Conservation (phyloP, 2,888 invertebrate species). For the Lochmaea capreae region DNA sequence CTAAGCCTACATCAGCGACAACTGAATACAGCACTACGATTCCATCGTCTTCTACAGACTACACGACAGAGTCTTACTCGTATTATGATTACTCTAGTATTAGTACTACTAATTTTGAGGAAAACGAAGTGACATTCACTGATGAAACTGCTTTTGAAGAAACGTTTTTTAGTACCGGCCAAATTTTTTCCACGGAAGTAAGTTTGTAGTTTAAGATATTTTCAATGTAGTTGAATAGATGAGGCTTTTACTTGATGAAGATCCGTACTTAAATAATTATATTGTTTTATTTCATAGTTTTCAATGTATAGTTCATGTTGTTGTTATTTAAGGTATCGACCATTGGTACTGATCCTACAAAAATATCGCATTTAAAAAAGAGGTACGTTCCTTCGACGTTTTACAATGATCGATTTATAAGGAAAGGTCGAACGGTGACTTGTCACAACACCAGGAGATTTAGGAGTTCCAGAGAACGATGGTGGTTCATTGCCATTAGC, state of each 20-base stretch:
- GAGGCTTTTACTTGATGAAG: no score
- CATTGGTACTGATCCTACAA: neutral
- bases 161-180: neutral
- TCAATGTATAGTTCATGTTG: no score
- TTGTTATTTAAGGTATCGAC: neutral
- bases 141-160: neutral
- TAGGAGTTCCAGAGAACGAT: slow-evolving; percentile 84
- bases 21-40: neutral
- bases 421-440: slow-evolving; percentile 61
- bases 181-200: neutral
- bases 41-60: slow-evolving; percentile 7
- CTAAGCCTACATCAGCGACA: neutral
- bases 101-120: slow-evolving; percentile 8
- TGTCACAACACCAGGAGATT: slow-evolving; percentile 80
- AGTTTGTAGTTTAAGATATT: neutral
- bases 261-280: no score
- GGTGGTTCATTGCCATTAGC: slow-evolving; percentile 94
- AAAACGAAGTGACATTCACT: slow-evolving; percentile 21
- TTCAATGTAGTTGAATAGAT: neutral
- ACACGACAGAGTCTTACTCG: slow-evolving; percentile 1
- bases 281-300: no score
- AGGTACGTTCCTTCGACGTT: slow-evolving; percentile 61
- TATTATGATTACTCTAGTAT: slow-evolving; percentile 3
- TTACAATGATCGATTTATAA: slow-evolving; percentile 59
- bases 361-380: slow-evolving; percentile 46